phyloP scores from a whole-genome alignment of 2,113 vertebrate genomes.

The Anolis carolinensis region DNA sequence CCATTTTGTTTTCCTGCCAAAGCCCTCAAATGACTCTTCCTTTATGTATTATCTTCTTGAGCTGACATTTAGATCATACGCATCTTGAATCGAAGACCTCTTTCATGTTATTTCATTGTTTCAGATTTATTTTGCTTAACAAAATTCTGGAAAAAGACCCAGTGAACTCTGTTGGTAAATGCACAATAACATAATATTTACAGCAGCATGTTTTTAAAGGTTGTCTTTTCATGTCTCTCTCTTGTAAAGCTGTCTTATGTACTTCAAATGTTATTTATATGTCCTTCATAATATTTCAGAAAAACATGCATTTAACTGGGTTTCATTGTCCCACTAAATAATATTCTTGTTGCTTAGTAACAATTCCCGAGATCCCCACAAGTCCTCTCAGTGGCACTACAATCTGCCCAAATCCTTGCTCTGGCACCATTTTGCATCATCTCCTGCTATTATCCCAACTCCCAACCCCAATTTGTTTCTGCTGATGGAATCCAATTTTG shows the following conservation, averaged over 20 bases:
- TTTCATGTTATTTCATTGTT: background rate
- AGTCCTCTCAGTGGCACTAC: slow-evolving; percentile 64
- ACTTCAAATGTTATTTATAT: slow-evolving; percentile 45
- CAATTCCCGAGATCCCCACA: slow-evolving; percentile 66
- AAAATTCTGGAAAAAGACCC: background rate
- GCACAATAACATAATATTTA: background rate
- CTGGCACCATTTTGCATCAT: slow-evolving; percentile 73
- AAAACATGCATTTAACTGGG: slow-evolving; percentile 63
- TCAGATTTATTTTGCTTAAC: background rate
- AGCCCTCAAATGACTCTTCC: background rate
- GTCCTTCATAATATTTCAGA: slow-evolving; percentile 61
- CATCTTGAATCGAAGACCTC: background rate
- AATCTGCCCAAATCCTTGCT: slow-evolving; percentile 55
- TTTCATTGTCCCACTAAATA: slow-evolving; percentile 62
- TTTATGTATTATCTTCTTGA: background rate
- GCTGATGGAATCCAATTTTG: slow-evolving; percentile 70
- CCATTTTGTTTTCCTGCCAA: background rate
- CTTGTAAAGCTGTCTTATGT: slow-evolving; percentile 47
- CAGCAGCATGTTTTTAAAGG: slow-evolving; percentile 7
- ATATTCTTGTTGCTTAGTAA: slow-evolving; percentile 80
- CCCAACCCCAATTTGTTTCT: slow-evolving; percentile 63
- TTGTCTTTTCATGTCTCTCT: slow-evolving; percentile 16
- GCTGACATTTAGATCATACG: background rate
- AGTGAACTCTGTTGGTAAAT: background rate
- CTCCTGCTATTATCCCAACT: slow-evolving; percentile 51